These are phyloP conservation scores for Sphinx pinastri DNA, from an alignment of 2,888 invertebrate species.

Conservation along the genomic window DNA sequence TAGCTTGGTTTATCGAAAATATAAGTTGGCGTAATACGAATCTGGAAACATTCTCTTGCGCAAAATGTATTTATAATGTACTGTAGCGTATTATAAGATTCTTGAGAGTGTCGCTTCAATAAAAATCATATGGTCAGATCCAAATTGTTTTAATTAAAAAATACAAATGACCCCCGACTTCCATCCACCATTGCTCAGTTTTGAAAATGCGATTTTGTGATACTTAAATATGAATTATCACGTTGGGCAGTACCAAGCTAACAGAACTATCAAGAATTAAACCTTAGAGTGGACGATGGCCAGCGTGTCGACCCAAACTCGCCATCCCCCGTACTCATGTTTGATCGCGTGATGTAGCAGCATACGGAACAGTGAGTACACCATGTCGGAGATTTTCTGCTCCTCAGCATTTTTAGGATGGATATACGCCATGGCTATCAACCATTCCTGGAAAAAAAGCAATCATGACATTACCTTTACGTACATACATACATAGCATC, in stretches of 20 bases:
- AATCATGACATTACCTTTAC: background rate
- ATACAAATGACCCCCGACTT: no score
- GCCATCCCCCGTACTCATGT: slow-evolving; percentile 99
- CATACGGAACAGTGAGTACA: slow-evolving; percentile 98
- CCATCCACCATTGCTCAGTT: no score
- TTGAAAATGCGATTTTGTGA: no score
- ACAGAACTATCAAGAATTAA: slow-evolving; percentile 37
- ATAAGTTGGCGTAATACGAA: no score
- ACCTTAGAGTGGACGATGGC: slow-evolving; percentile 99
- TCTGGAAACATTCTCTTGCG: no score
- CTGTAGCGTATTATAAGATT: no score
- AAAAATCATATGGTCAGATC: no score
- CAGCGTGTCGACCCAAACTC: slow-evolving; percentile 99
- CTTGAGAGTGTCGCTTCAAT: no score
- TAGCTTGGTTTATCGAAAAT: no score
- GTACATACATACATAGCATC: no score
- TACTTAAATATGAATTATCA: background rate
- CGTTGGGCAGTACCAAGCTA: background rate
- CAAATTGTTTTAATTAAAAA: no score
- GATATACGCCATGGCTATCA: slow-evolving; percentile 99
- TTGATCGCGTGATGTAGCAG: slow-evolving; percentile 99
- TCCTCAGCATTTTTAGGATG: slow-evolving; percentile 98
- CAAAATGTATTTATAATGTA: no score
- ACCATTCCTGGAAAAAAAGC: slow-evolving; percentile 86
- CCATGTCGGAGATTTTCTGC: slow-evolving; percentile 98